Percentiles rank a stretch among this genome's conserved stretches.
These are phyloP conservation scores for Meteorus colon DNA, from an alignment of 2,888 invertebrate species.

Conservation along the genomic window DNA sequence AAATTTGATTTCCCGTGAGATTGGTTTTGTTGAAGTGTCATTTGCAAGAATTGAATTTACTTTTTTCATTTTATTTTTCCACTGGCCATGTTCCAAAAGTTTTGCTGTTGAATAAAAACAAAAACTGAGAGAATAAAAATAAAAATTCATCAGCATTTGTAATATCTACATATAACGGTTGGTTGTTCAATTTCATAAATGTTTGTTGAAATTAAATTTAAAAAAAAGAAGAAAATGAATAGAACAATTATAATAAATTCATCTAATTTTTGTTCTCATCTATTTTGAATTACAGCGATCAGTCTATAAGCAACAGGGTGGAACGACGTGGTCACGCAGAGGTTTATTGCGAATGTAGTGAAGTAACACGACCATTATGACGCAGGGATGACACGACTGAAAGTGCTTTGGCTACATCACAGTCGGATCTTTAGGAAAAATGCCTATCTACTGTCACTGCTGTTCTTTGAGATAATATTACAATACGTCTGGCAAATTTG, in stretches of 20 bases:
- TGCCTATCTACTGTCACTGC: slow-evolving; percentile 20
- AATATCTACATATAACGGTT: not conserved
- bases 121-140: too few relatives aligned
- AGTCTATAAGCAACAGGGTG: slow-evolving; percentile 82
- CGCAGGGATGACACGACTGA: slow-evolving; percentile 71
- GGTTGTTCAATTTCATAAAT: too few relatives aligned
- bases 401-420: slow-evolving; percentile 70
- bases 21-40: slow-evolving; percentile 6
- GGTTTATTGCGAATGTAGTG: slow-evolving; percentile 67
- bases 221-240: not conserved
- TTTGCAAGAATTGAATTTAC: not conserved
- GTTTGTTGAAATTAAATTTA: too few relatives aligned
- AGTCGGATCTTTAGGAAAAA: slow-evolving; percentile 65
- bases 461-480: slow-evolving; percentile 9
- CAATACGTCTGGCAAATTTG: slow-evolving; percentile 21
- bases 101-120: not conserved
- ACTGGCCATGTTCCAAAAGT: not conserved
- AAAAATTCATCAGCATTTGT: not conserved
- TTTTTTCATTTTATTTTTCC: slow-evolving; percentile 24
- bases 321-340: slow-evolving; percentile 72
- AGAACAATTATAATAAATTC: not conserved
- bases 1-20: slow-evolving; percentile 26
- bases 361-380: slow-evolving; percentile 72
- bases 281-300: slow-evolving; percentile 76
- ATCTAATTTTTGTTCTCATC: not conserved